Conservation (phyloP, 2,888 invertebrate genomes). For the Eilema griseolum region DNA sequence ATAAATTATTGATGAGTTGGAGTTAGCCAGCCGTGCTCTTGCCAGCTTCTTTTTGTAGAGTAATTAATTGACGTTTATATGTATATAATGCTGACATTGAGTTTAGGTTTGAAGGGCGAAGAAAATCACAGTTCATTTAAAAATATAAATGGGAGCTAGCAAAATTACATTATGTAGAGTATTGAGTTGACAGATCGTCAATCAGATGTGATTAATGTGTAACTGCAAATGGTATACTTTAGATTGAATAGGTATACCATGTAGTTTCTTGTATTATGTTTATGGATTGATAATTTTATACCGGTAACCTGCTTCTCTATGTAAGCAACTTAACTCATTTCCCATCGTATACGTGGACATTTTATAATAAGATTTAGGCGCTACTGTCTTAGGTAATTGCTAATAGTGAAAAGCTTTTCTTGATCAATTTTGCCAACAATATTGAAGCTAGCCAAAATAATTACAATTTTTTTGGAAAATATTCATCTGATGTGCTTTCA, state of each 20-base stretch:
- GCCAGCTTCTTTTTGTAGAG: background rate
- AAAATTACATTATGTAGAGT: background rate
- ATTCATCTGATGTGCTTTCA: background rate
- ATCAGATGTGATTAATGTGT: background rate
- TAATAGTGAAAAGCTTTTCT: background rate
- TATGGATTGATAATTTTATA: too few relatives aligned
- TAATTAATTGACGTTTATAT: background rate
- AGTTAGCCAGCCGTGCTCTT: background rate
- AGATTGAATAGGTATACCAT: background rate
- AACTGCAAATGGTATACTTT: background rate
- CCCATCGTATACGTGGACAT: background rate
- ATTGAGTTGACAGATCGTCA: background rate
- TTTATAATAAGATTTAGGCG: too few relatives aligned
- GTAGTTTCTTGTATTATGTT: background rate
- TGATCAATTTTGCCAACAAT: background rate
- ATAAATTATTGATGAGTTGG: background rate
- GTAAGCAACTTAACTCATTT: too few relatives aligned
- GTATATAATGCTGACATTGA: constrained; percentile 3
- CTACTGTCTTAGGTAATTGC: background rate
- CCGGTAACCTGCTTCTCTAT: too few relatives aligned
- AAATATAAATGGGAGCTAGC: background rate
- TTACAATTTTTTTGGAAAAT: background rate
- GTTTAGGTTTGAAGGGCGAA: background rate
- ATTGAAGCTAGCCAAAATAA: too few relatives aligned
- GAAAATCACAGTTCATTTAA: constrained; percentile 1